Base-by-base conservation (phyloP, 2,888 invertebrate genomes). In the Limenitis camilla region DNA sequence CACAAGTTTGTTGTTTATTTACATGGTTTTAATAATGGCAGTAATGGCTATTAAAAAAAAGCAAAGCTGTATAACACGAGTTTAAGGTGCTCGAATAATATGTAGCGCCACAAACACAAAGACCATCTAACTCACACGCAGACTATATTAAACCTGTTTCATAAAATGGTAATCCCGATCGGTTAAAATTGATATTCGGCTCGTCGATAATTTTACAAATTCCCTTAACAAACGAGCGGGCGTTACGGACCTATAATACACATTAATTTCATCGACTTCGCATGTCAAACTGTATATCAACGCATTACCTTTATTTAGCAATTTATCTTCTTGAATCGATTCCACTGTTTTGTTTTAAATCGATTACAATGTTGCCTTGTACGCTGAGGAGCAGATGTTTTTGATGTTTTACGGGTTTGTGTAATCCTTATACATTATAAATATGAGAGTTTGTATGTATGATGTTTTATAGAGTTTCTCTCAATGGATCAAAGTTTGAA, bases 171-270 rank as follows among this genome's bases (percentile, higher is more conserved):
- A 49, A 46, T 35, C 31, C 61, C 63, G 65, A 61, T 61, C 41
- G 40, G 36, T 43, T 61, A 73, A 71, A 80, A 81, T 81, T 81
- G 81, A 82, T 85, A 81, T 80, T 78, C 78, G 78, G 78, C 79
- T 78, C 71, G 76, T 71, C 76, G 78, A 80, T 84, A 84, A 86
- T 84, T 82, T 81, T 71, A 79, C 78, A 81, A 85, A 85, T 83
- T 85, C 75, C 71, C 77, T 61, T 68, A 69, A 78, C 74, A 74
- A 78, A 77, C 78, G 75, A 80, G 74, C 78, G 77, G 78, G 71
- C 75, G 76, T 75, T 68, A 61, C 66, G 66, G 59, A 67, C 71
- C 84, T 83, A 80, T 85, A 86, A 86, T 84, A 84, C 72, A 80
- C 85, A 86, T 86, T 80, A 82, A 85, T 87, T 78, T 80, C 58